Evolutionary conservation across 2,113 vertebrate genomes (phyloP), one percentile per base, ranked within the genome.

Genomic region (Panthera leo): DNA sequence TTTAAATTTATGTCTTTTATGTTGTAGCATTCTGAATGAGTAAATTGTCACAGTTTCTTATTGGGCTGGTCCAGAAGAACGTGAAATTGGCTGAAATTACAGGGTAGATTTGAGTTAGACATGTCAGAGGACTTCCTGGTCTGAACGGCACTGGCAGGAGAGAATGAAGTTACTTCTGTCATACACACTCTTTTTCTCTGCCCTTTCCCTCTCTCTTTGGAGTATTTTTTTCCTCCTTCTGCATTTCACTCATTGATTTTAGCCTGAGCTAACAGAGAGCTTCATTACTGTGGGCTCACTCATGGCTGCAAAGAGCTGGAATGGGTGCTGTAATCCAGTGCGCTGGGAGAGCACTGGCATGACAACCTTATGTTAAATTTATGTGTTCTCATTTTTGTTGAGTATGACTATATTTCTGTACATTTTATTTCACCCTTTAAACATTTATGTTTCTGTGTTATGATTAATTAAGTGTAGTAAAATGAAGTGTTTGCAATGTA

Each of bases 341-440:
- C 14, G n/a, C 67, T 65, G 86, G 97, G 91, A 16, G 65, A 95
- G 85, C 0, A 0, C 34, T 5, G 65, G 51, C 97, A 98, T 98
- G 97, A 98, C 98, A 98, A 97, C 95, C 98, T 98, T 85, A 93
- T 98, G 98, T 98, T 98, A 98, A 97, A 98, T 98, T 98, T 98
- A 98, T 98, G 87, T 86, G 97, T 94, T 94, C 94, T 95, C 92
- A 96, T 92, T 98, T 98, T 91, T 94, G 84, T 98, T 94, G 94
- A 97, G 98, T 97, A 96, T 75, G 95, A 96, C 95, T 96, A 71
- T 97, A 96, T 98, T 98, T 98, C 95, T 97, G 89, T 97, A 96
- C 96, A 97, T 97, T 9, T 97, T 95, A 97, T 97, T 97, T 95
- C 94, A 96, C 97, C 98, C 95, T 98, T 98, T 96, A 71, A 98